Base-by-base conservation (phyloP, 1,140 invertebrate genomes). In the Papilio polyxenes region DNA sequence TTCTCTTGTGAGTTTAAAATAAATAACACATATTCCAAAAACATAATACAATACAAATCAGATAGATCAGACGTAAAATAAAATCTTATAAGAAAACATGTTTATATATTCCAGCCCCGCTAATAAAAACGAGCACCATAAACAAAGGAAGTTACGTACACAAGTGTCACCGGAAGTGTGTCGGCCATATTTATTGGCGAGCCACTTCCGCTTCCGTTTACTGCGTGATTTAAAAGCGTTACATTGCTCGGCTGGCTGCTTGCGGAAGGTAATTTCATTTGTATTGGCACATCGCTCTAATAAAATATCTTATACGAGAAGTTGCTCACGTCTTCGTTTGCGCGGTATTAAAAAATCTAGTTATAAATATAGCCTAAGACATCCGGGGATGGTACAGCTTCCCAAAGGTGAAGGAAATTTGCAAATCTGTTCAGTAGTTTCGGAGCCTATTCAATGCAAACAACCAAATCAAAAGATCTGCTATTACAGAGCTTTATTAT, bases 101-200 rank as follows among this genome's bases (percentile, higher is more conserved):
- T 65, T 56, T 56, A 17, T 31, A 69, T 69, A 37, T 37, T 37
- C 11, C 31, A 37, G n/a, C 3, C n/a, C 31, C 23, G 11, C 11
- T 31, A 69, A 69, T 69, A 69, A 69, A 69, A 69, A 11, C 65
- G 31, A 69, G 23, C 11, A 37, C 23, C 59, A 77, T 77, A 77
- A 78, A 17, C 59, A 77, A 15, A 62, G 62, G 23, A 23, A n/a
- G 74, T 48, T 17, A 31, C 75, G 75, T 72, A 76, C 72, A 82
- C 37, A 20, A 49, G 76, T 62, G 37, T 78, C 23, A 11, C 51
- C 53, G 76, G 37, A 78, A 44, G 37, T 78, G 76, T 31, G 76
- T 44, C 81, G 56, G 82, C 82, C 81, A 84, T 87, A 86, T 88
- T 87, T 88, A 88, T 88, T 88, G 85, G 87, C 80, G 83, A 87